Percentiles rank a stretch among this genome's conserved stretches.
Evolutionary conservation across 2,797 vertebrate species (phyloP).

Genomic region (Amniataba percoides): DNA sequence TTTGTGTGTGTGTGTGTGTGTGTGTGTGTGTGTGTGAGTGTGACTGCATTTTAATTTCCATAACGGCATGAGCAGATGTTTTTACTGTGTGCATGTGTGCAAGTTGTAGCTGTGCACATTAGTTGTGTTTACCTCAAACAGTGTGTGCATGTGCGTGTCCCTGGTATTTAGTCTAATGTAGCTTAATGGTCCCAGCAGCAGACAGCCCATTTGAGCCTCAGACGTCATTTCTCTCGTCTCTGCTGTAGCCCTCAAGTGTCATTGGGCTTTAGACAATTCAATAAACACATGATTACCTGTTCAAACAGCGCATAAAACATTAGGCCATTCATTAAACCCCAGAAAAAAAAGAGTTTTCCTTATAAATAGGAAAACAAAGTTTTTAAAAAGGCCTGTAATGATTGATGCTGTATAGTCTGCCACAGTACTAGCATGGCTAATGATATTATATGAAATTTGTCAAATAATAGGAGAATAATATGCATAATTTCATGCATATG

Average conservation of each 20-base stretch:
- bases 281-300: not conserved
- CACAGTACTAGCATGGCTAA: not conserved
- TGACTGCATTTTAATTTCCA: slow-evolving; percentile 49
- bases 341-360: not conserved
- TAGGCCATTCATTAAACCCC: not conserved
- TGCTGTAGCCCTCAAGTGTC: not conserved
- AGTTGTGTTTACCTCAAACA: slow-evolving; percentile 5
- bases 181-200: slow-evolving; percentile 49
- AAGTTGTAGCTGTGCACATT: slow-evolving; percentile 1
- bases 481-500: no score
- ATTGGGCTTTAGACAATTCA: not conserved
- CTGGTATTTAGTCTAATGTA: slow-evolving; percentile 41
- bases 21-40: slow-evolving; percentile 14
- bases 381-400: no score
- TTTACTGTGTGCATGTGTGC: slow-evolving; percentile 31
- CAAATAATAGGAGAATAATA: no score
- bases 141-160: slow-evolving; percentile 1
- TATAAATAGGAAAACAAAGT: not conserved
- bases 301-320: not conserved
- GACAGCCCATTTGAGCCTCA: slow-evolving; percentile 19
- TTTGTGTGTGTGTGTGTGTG: slow-evolving; percentile 26
- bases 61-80: slow-evolving; percentile 58
- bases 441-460: not conserved
- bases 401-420: not conserved
- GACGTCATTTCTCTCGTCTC: slow-evolving; percentile 29